A percentile compares a stretch with the other conserved stretches of the same genome.
phyloP scores from a whole-genome alignment of 1,140 invertebrate genomes.

The Conus betulinus region DNA sequence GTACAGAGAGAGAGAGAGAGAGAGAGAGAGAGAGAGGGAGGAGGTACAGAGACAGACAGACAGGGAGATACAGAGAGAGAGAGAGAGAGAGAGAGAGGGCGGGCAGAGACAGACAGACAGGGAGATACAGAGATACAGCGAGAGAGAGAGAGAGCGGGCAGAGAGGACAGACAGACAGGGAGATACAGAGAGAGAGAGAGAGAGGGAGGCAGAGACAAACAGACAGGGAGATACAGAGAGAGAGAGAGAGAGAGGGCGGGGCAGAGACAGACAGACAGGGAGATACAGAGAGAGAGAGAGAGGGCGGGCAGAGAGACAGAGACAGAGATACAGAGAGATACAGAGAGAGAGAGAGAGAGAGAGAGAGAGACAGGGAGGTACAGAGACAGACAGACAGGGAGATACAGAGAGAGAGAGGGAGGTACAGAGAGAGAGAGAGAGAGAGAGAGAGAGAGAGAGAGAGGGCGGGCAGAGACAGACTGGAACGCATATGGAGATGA shows the following conservation, averaged over 20 bases:
- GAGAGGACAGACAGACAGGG: too few relatives aligned
- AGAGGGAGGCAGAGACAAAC: not conserved
- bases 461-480: too few relatives aligned
- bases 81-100: not conserved
- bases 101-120: not conserved
- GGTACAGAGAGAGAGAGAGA: constrained; percentile 1
- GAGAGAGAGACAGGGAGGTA: not conserved
- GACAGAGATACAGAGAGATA: constrained; percentile 4
- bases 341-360: constrained; percentile 4
- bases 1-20: constrained; percentile 1
- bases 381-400: not conserved
- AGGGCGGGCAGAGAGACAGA: constrained; percentile 9
- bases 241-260: too few relatives aligned
- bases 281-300: not conserved
- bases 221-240: too few relatives aligned
- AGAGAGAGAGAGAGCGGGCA: constrained; percentile 18
- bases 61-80: not conserved
- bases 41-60: not conserved
- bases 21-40: constrained; percentile 12
- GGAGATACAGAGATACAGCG: not conserved
- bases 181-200: constrained; percentile 6
- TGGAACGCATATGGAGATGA: too few relatives aligned
- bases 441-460: not conserved
- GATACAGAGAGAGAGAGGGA: not conserved
- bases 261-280: not conserved